Conservation (phyloP, 1,140 invertebrate species). For the Mamestra configurata region DNA sequence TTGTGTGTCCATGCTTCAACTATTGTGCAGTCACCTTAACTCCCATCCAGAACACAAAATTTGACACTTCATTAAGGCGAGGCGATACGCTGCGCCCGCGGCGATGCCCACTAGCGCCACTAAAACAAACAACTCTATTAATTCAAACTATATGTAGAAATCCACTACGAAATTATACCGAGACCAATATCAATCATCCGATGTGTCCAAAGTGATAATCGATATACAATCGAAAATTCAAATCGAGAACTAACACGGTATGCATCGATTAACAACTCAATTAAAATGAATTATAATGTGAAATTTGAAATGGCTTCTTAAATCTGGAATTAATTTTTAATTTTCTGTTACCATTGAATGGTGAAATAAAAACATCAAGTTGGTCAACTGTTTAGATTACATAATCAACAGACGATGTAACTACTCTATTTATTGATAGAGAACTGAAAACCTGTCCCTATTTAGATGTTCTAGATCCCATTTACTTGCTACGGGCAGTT, state of each 20-base stretch:
- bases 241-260: conserved; percentile 61
- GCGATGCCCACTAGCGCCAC: conserved; percentile 67
- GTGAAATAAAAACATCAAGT: not conserved
- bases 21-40: conserved; percentile 61
- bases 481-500: conserved; percentile 7
- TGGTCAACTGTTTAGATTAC: not conserved
- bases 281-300: conserved; percentile 59
- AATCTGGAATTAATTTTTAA: conserved; percentile 8
- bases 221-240: conserved; percentile 68
- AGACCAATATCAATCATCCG: conserved; percentile 78
- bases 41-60: conserved; percentile 69
- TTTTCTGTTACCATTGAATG: conserved; percentile 7
- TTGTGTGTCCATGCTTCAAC: too few relatives aligned
- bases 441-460: not conserved
- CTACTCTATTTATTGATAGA: not conserved
- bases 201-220: conserved; percentile 71
- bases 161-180: conserved; percentile 67
- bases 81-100: conserved; percentile 77
- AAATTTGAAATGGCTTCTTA: conserved; percentile 43
- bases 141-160: conserved; percentile 66
- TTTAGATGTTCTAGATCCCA: conserved; percentile 15
- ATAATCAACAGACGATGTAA: not conserved
- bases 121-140: conserved; percentile 86
- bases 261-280: conserved; percentile 58
- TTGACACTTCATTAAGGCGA: conserved; percentile 80